These are phyloP conservation scores for Dipodomys ordii DNA, from an alignment of 2,113 vertebrate genomes.

Conservation along the genomic window DNA sequence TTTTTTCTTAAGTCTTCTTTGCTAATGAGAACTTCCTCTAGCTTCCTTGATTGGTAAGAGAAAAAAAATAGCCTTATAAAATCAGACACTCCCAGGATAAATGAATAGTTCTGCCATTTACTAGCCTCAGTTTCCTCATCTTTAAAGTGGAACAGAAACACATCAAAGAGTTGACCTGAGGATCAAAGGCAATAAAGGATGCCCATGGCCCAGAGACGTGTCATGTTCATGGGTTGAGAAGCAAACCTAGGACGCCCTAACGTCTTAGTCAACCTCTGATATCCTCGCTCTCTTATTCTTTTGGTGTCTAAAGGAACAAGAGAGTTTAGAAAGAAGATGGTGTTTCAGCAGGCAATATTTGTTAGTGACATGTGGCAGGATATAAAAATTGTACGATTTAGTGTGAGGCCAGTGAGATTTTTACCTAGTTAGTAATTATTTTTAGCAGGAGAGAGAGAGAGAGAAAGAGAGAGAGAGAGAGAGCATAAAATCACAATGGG, in stretches of 20 bases:
- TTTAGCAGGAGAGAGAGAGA: conserved; percentile 58
- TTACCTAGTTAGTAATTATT: conserved; percentile 68
- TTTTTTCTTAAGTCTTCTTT: background rate
- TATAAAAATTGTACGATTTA: conserved; percentile 53
- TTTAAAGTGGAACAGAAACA: conserved; percentile 45
- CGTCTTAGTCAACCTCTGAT: background rate
- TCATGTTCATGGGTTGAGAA: background rate
- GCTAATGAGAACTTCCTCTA: background rate
- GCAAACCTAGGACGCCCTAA: background rate
- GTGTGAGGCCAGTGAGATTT: conserved; percentile 60
- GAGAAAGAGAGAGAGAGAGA: too few species aligned
- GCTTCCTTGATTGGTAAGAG: background rate
- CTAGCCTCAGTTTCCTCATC: conserved; percentile 40
- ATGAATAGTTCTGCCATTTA: conserved; percentile 53
- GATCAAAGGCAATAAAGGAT: background rate
- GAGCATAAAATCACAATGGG: conserved; percentile 58
- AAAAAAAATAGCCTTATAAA: conserved; percentile 27
- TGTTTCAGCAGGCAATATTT: conserved; percentile 50
- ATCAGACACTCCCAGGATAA: conserved; percentile 19
- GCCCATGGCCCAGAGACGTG: background rate
- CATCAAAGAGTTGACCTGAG: conserved; percentile 48
- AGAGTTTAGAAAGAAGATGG: background rate
- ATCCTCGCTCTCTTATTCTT: background rate
- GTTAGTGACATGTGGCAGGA: conserved; percentile 46
- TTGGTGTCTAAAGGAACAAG: background rate